Percentiles rank a stretch among this genome's conserved stretches.
Evolutionary conservation across 2,888 invertebrate genomes (phyloP).

Genomic region (Tetranychus piercei): DNA sequence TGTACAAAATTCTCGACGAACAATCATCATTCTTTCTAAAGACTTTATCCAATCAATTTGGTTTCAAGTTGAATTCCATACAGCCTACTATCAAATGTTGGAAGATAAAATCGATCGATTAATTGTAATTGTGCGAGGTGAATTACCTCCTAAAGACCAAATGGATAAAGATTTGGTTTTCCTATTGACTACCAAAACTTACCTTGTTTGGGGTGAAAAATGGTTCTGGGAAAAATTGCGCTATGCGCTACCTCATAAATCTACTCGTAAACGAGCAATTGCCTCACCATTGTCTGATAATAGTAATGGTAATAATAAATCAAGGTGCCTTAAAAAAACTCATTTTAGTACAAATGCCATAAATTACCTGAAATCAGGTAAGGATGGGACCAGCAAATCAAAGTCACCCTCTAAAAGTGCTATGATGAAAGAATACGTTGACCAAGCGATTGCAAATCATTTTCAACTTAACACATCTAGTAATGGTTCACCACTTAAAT

Average conservation of each 20-base stretch:
- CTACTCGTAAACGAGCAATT: neutral
- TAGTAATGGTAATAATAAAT: constrained; percentile 5
- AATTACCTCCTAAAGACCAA: constrained; percentile 28
- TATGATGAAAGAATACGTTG: constrained; percentile 22
- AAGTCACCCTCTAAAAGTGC: constrained; percentile 16
- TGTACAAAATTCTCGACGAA: constrained; percentile 28
- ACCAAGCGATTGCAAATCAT: constrained; percentile 23
- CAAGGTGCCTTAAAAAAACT: neutral
- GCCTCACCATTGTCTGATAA: neutral
- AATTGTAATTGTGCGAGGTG: constrained; percentile 28
- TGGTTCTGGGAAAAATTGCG: constrained; percentile 29
- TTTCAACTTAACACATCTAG: constrained; percentile 17
- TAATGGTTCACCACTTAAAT: constrained; percentile 12
- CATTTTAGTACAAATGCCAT: constrained; percentile 6
- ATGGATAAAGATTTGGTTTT: constrained; percentile 28
- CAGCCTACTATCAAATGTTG: constrained; percentile 29
- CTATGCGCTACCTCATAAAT: constrained; percentile 28
- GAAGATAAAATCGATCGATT: constrained; percentile 29
- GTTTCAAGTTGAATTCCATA: constrained; percentile 29
- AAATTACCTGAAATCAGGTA: constrained; percentile 4
- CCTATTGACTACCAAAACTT: constrained; percentile 28
- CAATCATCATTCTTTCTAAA: constrained; percentile 28
- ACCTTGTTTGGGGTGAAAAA: constrained; percentile 28
- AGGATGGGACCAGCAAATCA: neutral
- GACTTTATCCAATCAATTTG: constrained; percentile 28